Evolutionary conservation across 2,113 vertebrate species (phyloP), one percentile per base, ranked within the genome.

Genomic region (Ia io): DNA sequence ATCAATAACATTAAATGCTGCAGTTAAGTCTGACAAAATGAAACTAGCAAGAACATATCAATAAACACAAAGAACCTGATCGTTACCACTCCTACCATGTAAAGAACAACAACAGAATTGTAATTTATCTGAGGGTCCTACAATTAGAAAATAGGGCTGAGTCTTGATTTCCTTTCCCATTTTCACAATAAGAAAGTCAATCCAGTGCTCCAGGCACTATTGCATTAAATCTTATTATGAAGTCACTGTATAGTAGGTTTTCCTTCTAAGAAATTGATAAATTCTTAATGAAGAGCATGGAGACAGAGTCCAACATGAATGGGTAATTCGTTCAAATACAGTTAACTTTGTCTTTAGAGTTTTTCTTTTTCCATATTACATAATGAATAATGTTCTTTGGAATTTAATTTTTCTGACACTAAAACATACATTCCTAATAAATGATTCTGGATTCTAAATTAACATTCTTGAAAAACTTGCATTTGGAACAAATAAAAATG

Each of bases 141-240:
- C 87, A 78, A 76, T 96, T 95, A 97, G 95, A 74, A 97, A 96
- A 96, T 90, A 88, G 94, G 56, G 82, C 79, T 97, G 69, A 88
- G 82, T 96, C 96, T 92, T 96, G 92, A 98, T 98, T 97, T 88
- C 91, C 94, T 97, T 93, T 96, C 83, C 96, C n/a, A 37, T 97
- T 97, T 98, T 96, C 92, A 89, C 90, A 98, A 84, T 96, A 96
- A 98, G 97, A 98, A 98, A 98, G 95, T 97, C 96, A 92, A 97
- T 97, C 94, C 80, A 97, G 96, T 30, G 84, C 98, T 98, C 84
- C 79, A 98, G 97, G 98, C 98, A 98, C 90, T 96, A 87, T 88
- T 98, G 51, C 97, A 98, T 98, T 98, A 98, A 98, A 98, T 98
- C 98, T 98, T 98, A 97, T 98, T 98, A 96, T 76, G 87, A 96